Conservation (phyloP, 2,113 vertebrate species). For the Hippocampus mohnikei region DNA sequence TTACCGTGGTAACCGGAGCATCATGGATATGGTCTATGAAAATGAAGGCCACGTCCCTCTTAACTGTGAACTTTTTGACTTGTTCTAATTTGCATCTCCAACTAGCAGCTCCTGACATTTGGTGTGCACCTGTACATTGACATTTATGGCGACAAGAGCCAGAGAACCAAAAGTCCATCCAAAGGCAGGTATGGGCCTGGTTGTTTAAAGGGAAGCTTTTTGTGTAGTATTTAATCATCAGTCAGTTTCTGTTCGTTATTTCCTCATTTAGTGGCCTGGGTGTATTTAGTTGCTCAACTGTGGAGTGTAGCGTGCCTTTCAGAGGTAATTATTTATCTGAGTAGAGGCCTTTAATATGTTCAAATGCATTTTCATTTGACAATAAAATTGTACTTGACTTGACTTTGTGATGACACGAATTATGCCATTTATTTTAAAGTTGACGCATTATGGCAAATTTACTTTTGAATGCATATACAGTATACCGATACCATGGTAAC, state of each 20-base stretch:
- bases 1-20: not conserved
- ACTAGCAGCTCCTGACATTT: slow-evolving; percentile 4
- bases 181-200: not conserved
- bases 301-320: too few relatives aligned
- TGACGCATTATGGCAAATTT: too few relatives aligned
- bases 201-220: not conserved
- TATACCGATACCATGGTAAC: too few relatives aligned
- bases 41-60: not conserved
- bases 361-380: too few relatives aligned
- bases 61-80: not conserved
- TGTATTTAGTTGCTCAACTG: too few relatives aligned
- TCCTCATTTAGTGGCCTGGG: not conserved
- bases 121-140: not conserved
- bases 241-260: not conserved
- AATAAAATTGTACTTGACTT: too few relatives aligned
- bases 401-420: too few relatives aligned
- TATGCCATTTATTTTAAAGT: too few relatives aligned
- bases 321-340: too few relatives aligned
- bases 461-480: too few relatives aligned
- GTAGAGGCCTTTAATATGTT: too few relatives aligned
- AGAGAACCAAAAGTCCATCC: not conserved
- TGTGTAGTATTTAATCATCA: not conserved
- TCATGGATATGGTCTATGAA: not conserved
- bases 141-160: not conserved
- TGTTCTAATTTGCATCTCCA: not conserved